Conservation (phyloP, 2,113 vertebrate genomes). For the Bos indicus region DNA sequence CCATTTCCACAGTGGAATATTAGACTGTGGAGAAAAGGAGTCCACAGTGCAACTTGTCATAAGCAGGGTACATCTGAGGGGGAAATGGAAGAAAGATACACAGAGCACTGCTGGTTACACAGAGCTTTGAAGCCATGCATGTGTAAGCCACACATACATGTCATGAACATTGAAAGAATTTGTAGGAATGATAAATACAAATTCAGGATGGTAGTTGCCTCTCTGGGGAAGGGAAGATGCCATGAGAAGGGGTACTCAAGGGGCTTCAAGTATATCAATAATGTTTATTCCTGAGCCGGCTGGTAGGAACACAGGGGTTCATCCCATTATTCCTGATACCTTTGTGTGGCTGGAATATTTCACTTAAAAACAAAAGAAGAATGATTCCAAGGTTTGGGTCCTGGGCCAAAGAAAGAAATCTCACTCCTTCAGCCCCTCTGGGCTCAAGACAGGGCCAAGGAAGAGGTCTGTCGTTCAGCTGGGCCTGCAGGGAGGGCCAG, state of each 20-base stretch:
- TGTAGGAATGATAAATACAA: background rate
- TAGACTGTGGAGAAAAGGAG: background rate
- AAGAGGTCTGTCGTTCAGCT: background rate
- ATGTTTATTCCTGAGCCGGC: background rate
- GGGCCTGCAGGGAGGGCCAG: background rate
- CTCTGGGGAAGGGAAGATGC: too few relatives aligned
- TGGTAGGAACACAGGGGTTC: background rate
- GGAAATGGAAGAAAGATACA: background rate
- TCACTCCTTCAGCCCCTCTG: background rate
- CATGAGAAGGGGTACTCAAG: fast-evolving
- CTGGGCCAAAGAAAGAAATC: background rate
- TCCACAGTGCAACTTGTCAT: background rate
- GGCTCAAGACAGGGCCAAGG: background rate
- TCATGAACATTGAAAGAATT: background rate
- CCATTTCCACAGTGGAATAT: background rate
- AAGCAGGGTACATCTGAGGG: background rate
- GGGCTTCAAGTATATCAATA: background rate
- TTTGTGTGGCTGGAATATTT: background rate
- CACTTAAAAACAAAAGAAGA: background rate
- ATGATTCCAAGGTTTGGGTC: background rate
- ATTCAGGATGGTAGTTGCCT: background rate
- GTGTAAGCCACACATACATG: background rate
- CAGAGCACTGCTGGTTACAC: background rate
- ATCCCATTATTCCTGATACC: background rate
- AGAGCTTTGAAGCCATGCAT: background rate